Base-by-base conservation (phyloP, 2,888 invertebrate species). In the Leptothorax acervorum region DNA sequence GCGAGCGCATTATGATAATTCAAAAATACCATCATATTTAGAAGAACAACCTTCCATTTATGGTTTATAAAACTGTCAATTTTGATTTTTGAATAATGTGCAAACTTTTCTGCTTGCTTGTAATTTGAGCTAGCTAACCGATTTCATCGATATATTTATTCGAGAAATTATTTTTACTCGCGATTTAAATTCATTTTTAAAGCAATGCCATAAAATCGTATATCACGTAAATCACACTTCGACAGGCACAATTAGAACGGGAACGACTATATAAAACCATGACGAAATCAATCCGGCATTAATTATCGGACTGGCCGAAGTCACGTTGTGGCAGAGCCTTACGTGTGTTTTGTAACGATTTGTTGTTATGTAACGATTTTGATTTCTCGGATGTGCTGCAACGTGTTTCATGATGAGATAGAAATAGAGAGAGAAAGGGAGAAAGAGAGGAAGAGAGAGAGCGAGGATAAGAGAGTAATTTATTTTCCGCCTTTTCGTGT, bases 391-490 rank as follows among this genome's bases (percentile, higher is more conserved):
- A 79, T 70, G 3, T 55, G 45, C 28, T 55, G 28, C 66, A 53
- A 45, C 12, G 3, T 55, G 15, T 60, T 31, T 73, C 39, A 48
- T 11, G 55, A 71, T 35, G 35, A 68, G 23, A 23, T 11, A 35
- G 39, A 51, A 11, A 35, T 5, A 51, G 18, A 45, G 23, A 42
- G 55, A 28, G 42, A 18, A 60, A 35, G 35, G 12, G 31, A 51
- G 62, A 18, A 23, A 48, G 63, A 23, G 31, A 51, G 39, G 18
- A 15, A 9, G 55, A 53, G 28, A 28, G 71, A 12, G 55, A 39
- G 71, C 23, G 15, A 3, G 23, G 12, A 9, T 1, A 2, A 45
- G 51, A 31, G 68, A 68, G 39, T 73, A 86, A 85, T 86, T 65
- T 65, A 39, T 48, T 63, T 65, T 71, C 51, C 66, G 55, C 62